These are phyloP conservation scores for Parazoanthus swiftii DNA, from an alignment of 92 coral and sea anemone genomes.

Conservation along the genomic window DNA sequence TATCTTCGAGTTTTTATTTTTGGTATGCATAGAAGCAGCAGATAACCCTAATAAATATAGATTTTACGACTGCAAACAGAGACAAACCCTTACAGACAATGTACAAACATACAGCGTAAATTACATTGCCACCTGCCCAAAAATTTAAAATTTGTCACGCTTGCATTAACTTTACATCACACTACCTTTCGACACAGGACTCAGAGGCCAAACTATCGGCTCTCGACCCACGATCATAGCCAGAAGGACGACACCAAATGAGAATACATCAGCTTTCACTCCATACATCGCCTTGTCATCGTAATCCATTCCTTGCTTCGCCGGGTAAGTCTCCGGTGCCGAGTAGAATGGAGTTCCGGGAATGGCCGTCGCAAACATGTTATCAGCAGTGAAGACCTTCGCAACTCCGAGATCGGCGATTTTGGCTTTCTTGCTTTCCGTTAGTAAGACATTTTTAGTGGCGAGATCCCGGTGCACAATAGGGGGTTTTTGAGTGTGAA, in stretches of 20 bases:
- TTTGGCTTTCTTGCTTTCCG: constrained; percentile 60
- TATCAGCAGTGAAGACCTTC: constrained; percentile 65
- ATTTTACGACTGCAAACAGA: neutral
- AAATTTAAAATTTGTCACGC: neutral
- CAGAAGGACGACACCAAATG: constrained; percentile 72
- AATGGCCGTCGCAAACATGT: constrained; percentile 63
- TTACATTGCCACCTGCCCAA: neutral
- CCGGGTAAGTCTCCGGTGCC: constrained; percentile 82
- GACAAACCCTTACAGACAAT: too few species aligned
- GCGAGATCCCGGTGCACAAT: constrained; percentile 81
- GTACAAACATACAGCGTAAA: too few species aligned
- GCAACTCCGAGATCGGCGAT: constrained; percentile 84
- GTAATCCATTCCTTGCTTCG: constrained; percentile 34
- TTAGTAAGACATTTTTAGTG: constrained; percentile 69
- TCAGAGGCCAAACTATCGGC: constrained; percentile 59
- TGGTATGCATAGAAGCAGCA: neutral
- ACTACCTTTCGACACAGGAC: constrained; percentile 60
- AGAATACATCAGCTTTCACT: constrained; percentile 72
- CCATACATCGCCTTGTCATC: constrained; percentile 61
- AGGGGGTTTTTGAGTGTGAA: constrained; percentile 59
- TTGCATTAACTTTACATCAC: neutral
- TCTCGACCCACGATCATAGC: constrained; percentile 78
- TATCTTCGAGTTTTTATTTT: too few species aligned
- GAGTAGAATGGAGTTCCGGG: constrained; percentile 84
- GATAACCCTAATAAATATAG: neutral